Percentiles rank a stretch among this genome's conserved stretches.
Evolutionary conservation across 1,140 invertebrate genomes (phyloP).

Genomic region (Oscheius sp.): DNA sequence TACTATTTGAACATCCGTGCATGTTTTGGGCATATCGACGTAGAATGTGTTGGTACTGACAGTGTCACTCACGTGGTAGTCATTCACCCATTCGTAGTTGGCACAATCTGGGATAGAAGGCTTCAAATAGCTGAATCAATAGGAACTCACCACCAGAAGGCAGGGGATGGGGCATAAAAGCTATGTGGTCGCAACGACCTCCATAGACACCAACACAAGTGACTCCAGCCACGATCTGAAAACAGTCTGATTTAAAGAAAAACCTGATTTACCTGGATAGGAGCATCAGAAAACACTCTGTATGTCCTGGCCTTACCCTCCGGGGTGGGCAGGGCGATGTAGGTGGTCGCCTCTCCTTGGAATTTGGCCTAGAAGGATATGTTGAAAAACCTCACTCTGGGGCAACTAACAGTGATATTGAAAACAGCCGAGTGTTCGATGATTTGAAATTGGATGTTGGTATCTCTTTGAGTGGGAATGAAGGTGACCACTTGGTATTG

Average conservation of each 20-base stretch:
- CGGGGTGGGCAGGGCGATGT: slow-evolving; percentile 7
- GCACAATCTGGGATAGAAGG: slow-evolving; percentile 20
- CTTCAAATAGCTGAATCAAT: too few relatives aligned
- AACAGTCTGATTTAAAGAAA: neutral
- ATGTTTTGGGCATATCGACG: slow-evolving; percentile 12
- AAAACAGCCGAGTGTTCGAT: neutral
- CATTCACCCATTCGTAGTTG: slow-evolving; percentile 17
- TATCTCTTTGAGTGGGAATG: neutral
- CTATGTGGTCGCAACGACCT: slow-evolving; percentile 15
- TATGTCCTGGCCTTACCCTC: slow-evolving; percentile 11
- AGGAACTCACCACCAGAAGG: slow-evolving; percentile 8
- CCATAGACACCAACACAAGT: slow-evolving; percentile 18
- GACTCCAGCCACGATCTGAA: slow-evolving; percentile 24
- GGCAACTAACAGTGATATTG: neutral
- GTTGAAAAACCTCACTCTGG: neutral
- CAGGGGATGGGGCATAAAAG: slow-evolving; percentile 21
- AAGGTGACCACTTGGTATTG: slow-evolving; percentile 16
- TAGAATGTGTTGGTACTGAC: slow-evolving; percentile 3
- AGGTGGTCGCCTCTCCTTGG: neutral
- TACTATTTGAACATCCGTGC: slow-evolving; percentile 10
- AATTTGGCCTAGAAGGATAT: slow-evolving; percentile 10
- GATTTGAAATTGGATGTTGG: neutral
- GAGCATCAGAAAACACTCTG: slow-evolving; percentile 6
- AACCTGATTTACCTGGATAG: slow-evolving; percentile 16
- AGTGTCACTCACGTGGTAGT: slow-evolving; percentile 13